A percentile compares a stretch with the other conserved stretches of the same genome.
phyloP scores from a whole-genome alignment of 2,113 vertebrate species.

The Salvelinus sp. region DNA sequence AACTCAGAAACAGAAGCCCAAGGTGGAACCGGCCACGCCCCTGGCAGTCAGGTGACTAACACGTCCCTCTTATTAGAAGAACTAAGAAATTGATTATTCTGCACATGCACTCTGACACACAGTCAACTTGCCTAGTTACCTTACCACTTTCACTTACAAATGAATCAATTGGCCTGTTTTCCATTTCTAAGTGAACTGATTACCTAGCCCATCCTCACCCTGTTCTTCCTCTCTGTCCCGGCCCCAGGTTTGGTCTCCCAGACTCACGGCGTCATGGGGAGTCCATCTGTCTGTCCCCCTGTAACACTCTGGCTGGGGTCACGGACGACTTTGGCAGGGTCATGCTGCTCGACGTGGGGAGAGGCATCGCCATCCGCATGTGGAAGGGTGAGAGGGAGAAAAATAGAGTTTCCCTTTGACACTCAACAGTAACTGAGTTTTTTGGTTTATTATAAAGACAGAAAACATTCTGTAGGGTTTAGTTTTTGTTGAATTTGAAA shows the following conservation, averaged over 20 bases:
- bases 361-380: constrained; percentile 92
- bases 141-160: too few species aligned
- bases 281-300: constrained; percentile 92
- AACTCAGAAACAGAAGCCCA: constrained; percentile 89
- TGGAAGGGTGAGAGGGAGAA: constrained; percentile 87
- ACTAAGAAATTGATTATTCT: too few species aligned
- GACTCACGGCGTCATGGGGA: constrained; percentile 95
- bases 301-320: constrained; percentile 92
- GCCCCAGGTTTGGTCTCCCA: constrained; percentile 88
- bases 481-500: too few species aligned
- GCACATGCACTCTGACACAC: background rate
- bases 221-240: background rate
- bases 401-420: background rate
- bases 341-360: constrained; percentile 85
- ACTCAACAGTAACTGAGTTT: too few species aligned
- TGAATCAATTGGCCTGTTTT: too few species aligned
- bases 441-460: too few species aligned
- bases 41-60: constrained; percentile 83
- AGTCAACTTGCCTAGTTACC: background rate
- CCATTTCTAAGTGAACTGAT: background rate
- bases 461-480: too few species aligned
- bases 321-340: constrained; percentile 97
- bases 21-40: constrained; percentile 90
- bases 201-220: background rate
- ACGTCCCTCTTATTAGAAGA: background rate